These are phyloP conservation scores for Neoaliturus tenellus DNA, from an alignment of 2,888 invertebrate species.

Conservation along the genomic window DNA sequence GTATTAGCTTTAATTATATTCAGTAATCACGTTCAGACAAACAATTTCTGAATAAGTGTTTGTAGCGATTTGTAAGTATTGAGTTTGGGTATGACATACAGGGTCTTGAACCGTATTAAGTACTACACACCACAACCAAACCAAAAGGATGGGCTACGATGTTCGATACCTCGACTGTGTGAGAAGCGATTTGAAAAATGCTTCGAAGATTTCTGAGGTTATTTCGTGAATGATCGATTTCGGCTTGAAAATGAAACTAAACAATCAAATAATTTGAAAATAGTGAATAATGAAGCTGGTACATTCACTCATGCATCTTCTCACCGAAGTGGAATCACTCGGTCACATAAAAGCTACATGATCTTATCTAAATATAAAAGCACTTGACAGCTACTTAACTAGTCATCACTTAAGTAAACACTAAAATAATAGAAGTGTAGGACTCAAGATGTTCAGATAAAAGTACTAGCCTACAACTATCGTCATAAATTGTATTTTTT, in stretches of 20 bases:
- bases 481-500: background rate
- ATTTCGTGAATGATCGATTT: background rate
- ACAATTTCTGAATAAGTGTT: constrained; percentile 3
- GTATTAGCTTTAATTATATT: constrained; percentile 65
- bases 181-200: background rate
- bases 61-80: background rate
- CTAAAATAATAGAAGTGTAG: background rate
- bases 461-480: background rate
- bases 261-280: background rate
- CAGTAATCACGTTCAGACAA: constrained; percentile 41
- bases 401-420: background rate
- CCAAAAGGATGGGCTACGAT: constrained; percentile 37
- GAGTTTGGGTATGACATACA: background rate
- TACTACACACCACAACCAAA: constrained; percentile 46
- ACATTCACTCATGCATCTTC: constrained; percentile 38
- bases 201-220: background rate
- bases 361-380: background rate
- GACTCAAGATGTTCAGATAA: background rate
- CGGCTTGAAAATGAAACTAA: background rate
- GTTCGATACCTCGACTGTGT: constrained; percentile 2
- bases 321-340: constrained; percentile 35
- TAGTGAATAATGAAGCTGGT: background rate
- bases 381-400: background rate
- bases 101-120: constrained; percentile 40
- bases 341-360: constrained; percentile 22